Evolutionary conservation across 2,113 vertebrate species (phyloP), one percentile per base, ranked within the genome.

Genomic region (Heterotilapia buettikoferi): DNA sequence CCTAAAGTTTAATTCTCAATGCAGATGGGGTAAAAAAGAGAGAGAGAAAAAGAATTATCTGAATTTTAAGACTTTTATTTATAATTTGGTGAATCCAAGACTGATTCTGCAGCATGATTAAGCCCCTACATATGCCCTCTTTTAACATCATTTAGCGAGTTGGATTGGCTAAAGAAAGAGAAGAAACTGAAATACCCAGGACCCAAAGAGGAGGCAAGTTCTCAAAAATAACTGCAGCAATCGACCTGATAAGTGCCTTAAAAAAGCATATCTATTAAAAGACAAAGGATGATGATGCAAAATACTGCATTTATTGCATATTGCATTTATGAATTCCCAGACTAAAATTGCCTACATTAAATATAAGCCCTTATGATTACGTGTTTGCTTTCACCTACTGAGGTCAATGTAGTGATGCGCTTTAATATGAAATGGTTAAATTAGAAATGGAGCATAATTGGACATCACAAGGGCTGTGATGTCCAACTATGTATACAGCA

Each of bases 391-490:
- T 81, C 10, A 79, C 71, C 26, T 6, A 86, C 38, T 47, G 36
- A 66, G 50, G 59, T 90, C 81, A 79, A 47, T 38, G 21, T 19
- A 66, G 66, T 59, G 84, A 90, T 81, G 56, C 84, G 63, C 83
- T 88, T 82, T 88, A 86, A 91, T 81, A 86, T 82, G 82, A 92
- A 71, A 87, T 33, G 26, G 76, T 66, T 82, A 73, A 88, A 88
- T 88, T 88, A 85, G 4, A 82, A 86, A 89, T 85, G 45, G 45
- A 26, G 73, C 50, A 57, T 43, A 88, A 71, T 21, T 81, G 82
- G 57, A 88, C 66, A 91, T 83, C 24, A 76, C 16, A 87, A 12
- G 57, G 31, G 45, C 31, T 47, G 36, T 73, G 63, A 56, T 3
- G 1, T 40, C 43, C 18, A 66, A 84, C 80, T 82, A 86, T 81